Evolutionary conservation across 2,113 vertebrate species (phyloP).

Genomic region (Dasypus novemcinctus): DNA sequence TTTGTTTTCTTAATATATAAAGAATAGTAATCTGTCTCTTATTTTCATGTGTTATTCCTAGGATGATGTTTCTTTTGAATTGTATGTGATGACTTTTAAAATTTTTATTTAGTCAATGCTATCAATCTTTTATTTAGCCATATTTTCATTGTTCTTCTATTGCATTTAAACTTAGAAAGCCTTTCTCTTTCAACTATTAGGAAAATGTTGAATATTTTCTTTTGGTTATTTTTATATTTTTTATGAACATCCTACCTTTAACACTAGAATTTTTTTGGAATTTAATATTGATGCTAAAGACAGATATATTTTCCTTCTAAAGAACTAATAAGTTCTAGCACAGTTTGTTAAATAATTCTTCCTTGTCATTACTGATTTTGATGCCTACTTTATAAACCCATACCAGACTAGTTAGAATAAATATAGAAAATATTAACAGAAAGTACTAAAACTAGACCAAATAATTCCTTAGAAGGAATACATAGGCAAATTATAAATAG

Average conservation of each 20-base stretch:
- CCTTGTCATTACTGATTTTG: constrained; percentile 14
- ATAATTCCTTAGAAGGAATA: not conserved
- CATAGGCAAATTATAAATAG: not conserved
- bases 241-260: not conserved
- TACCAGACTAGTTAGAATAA: not conserved
- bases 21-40: not conserved
- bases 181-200: not conserved
- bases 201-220: not conserved
- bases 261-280: not conserved
- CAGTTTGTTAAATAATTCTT: not conserved
- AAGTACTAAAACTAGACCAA: not conserved
- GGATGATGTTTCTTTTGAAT: not conserved
- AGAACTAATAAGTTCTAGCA: not conserved
- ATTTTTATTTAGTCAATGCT: not conserved
- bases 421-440: not conserved
- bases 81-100: not conserved
- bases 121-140: not conserved
- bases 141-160: not conserved
- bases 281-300: not conserved
- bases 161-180: not conserved
- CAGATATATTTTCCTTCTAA: not conserved
- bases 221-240: not conserved
- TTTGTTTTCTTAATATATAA: not conserved
- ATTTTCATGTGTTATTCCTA: not conserved
- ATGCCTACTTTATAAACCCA: not conserved